A percentile compares a stretch with the other conserved stretches of the same genome.
Evolutionary conservation across 1,140 invertebrate genomes (phyloP).

Genomic region (Drosophila tropicalis): DNA sequence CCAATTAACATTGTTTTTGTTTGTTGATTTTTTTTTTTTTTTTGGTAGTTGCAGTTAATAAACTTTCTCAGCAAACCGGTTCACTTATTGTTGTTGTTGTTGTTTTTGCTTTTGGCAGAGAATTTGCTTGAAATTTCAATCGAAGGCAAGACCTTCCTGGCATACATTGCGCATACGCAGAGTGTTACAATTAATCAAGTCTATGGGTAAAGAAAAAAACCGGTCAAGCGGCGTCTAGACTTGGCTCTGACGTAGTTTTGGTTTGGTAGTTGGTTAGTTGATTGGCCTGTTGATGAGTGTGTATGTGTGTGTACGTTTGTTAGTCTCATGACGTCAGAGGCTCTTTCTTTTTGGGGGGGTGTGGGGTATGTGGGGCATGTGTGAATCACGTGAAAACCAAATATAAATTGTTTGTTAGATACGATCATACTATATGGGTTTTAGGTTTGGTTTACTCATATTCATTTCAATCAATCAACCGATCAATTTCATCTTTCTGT

Average conservation of each 20-base stretch:
- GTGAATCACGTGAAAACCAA: conserved; percentile 4
- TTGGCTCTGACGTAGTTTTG: conserved; percentile 43
- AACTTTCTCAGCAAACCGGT: conserved; percentile 71
- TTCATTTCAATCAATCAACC: not conserved
- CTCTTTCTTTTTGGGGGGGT: not conserved
- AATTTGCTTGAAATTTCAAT: conserved; percentile 63
- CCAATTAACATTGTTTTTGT: conserved; percentile 62
- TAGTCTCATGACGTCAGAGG: not conserved
- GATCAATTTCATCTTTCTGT: conserved; percentile 2
- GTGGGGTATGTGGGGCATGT: not conserved
- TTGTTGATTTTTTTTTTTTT: not conserved
- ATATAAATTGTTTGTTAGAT: not conserved
- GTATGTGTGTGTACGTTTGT: not conserved
- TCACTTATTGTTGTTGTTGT: conserved; percentile 38
- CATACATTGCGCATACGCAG: conserved; percentile 76
- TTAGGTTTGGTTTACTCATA: too few relatives aligned
- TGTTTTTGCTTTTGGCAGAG: conserved; percentile 31
- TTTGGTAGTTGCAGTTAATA: conserved; percentile 46
- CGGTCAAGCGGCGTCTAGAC: conserved; percentile 35
- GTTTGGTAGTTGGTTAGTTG: not conserved
- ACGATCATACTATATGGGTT: not conserved
- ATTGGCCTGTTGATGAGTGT: not conserved
- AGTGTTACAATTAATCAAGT: conserved; percentile 48
- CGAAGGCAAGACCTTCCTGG: conserved; percentile 57
- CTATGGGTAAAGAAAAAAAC: conserved; percentile 24